Evolutionary conservation across 2,888 invertebrate species (phyloP).

Genomic region (Tachina lurida): DNA sequence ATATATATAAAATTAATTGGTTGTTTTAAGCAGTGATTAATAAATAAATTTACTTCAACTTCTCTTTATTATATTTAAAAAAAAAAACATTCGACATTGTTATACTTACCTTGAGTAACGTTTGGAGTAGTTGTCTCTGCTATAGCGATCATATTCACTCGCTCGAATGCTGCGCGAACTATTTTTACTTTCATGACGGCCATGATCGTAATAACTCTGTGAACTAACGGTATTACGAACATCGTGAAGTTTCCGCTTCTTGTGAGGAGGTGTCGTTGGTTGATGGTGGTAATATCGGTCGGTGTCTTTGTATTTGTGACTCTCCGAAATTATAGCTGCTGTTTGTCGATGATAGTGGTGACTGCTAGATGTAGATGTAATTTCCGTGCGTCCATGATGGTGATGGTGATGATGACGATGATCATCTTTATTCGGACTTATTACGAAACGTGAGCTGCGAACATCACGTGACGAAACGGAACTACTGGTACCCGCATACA

Average conservation of each 20-base stretch:
- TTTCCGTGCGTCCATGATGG: slow-evolving; percentile 75
- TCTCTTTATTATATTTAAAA: no score
- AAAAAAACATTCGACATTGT: neutral
- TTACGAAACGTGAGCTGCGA: slow-evolving; percentile 77
- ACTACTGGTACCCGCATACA: slow-evolving; percentile 73
- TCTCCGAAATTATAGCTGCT: slow-evolving; percentile 73
- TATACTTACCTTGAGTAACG: slow-evolving; percentile 78
- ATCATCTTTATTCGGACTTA: slow-evolving; percentile 77
- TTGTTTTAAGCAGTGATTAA: no score
- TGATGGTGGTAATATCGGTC: slow-evolving; percentile 81
- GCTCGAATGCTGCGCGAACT: slow-evolving; percentile 70
- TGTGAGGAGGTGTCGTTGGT: slow-evolving; percentile 80
- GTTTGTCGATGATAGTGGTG: slow-evolving; percentile 79
- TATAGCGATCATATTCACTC: slow-evolving; percentile 79
- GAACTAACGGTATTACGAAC: slow-evolving; percentile 73
- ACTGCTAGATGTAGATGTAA: slow-evolving; percentile 65
- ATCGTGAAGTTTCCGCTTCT: slow-evolving; percentile 81
- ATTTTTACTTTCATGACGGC: slow-evolving; percentile 75
- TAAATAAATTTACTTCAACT: no score
- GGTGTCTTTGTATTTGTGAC: slow-evolving; percentile 77
- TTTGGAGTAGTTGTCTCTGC: slow-evolving; percentile 78
- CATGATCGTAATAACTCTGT: slow-evolving; percentile 75
- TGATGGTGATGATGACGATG: slow-evolving; percentile 75
- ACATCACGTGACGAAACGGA: slow-evolving; percentile 71
- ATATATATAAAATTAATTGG: no score